Base-by-base conservation (phyloP, 2,797 vertebrate species). In the Melanotaenia maccullochi region DNA sequence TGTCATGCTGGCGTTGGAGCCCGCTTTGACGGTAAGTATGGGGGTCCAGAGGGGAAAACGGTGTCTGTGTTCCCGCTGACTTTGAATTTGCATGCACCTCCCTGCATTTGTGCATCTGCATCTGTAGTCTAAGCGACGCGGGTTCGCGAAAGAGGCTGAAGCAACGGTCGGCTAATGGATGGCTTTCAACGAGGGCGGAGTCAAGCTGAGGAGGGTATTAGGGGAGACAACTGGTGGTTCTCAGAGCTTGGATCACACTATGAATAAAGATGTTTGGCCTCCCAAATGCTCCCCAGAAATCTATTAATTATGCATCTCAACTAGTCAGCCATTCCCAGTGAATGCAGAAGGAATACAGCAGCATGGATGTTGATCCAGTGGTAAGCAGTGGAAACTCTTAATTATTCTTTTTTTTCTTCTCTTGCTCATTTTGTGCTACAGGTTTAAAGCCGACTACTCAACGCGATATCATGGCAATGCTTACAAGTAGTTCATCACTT, bases 231-330 rank as follows among this genome's bases (percentile, higher is more conserved):
- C 72, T 30, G 61, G 75, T 83, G 78, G 73, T 79, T 89, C 64
- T 72, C 65, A 60, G 68, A n/a, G 65, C 66, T 71, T 44, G 68
- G 73, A 54, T 71, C 3, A 4, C 58, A 33, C 56, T 63, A 92
- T 93, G 90, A 94, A 93, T 93, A 91, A 93, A 91, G 82, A 93
- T 90, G 75, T 73, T 77, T 79, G 72, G 73, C 75, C 85, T 78
- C 78, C 42, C 22, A 87, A 90, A 89, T 36, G 65, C 68, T 87
- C 80, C 71, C 79, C 28, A 38, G 79, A 76, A 81, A 73, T 82
- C 70, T 70, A 91, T 93, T 87, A 93, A 90, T 93, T 92, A 90
- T 91, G 76, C 74, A 91, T 78, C 42, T 70, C 16, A 9, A 57
- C 62, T 42, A 51, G 60, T 68, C 59, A 32, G 68, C 51, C 16